Percentiles rank a stretch among this genome's conserved stretches.
phyloP scores from a whole-genome alignment of 2,113 vertebrate species.

The Lepus europaeus region DNA sequence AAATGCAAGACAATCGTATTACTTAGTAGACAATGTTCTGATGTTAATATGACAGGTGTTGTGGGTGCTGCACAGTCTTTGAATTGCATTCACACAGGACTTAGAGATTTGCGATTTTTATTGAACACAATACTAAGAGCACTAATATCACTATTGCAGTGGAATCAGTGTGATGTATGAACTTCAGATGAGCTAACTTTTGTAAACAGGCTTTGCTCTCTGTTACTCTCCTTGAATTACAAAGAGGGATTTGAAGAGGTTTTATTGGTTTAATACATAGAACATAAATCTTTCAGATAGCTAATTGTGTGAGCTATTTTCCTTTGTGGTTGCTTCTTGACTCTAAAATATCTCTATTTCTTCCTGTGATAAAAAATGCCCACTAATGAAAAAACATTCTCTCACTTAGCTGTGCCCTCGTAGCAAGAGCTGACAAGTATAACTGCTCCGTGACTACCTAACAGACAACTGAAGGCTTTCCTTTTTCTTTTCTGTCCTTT shows the following conservation, averaged over 20 bases:
- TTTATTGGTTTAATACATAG: conserved; percentile 54
- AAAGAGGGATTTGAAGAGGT: background rate
- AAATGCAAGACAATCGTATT: background rate
- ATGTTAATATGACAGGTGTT: background rate
- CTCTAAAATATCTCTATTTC: conserved; percentile 1
- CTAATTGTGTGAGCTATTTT: conserved; percentile 42
- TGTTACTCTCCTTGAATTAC: conserved; percentile 7
- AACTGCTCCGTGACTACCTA: background rate
- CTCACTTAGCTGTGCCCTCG: background rate
- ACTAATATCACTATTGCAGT: background rate
- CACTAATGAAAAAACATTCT: conserved; percentile 31
- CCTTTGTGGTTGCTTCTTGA: conserved; percentile 10
- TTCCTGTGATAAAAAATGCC: conserved; percentile 24
- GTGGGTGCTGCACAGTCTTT: background rate
- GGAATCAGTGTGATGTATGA: background rate
- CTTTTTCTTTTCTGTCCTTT: background rate
- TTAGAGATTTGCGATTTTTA: conserved; percentile 44
- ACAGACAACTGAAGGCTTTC: background rate
- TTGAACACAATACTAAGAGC: conserved; percentile 38
- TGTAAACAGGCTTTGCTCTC: background rate
- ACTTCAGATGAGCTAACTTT: conserved; percentile 16
- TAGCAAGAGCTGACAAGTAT: background rate
- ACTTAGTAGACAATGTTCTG: background rate
- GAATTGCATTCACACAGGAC: background rate
- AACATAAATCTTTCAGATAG: conserved; percentile 54